phyloP scores from a whole-genome alignment of 1,140 invertebrate genomes.

The Megalonaias nervosa region DNA sequence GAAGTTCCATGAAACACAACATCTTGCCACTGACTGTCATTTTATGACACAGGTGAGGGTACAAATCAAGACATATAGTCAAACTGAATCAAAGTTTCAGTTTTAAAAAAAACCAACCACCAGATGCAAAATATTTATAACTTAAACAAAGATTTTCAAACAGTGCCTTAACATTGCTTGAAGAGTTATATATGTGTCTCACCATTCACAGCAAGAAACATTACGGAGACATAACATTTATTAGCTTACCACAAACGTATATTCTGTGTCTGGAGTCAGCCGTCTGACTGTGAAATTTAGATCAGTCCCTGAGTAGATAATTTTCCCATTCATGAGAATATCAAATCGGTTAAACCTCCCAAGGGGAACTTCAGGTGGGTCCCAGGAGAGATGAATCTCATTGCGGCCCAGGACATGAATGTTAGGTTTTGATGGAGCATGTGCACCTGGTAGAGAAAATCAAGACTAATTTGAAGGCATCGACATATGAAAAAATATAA shows the following conservation, averaged over 20 bases:
- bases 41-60: too few relatives aligned
- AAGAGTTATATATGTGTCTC: background rate
- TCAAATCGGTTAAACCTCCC: slow-evolving; percentile 69
- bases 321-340: slow-evolving; percentile 65
- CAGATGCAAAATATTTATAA: too few relatives aligned
- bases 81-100: too few relatives aligned
- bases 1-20: too few relatives aligned
- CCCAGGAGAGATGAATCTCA: slow-evolving; percentile 68
- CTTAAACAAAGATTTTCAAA: background rate
- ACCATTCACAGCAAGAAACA: background rate
- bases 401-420: slow-evolving; percentile 68
- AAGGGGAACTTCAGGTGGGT: slow-evolving; percentile 65
- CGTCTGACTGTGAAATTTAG: slow-evolving; percentile 55
- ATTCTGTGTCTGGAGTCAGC: slow-evolving; percentile 69
- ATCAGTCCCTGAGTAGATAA: slow-evolving; percentile 68
- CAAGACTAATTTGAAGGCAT: too few relatives aligned
- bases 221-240: background rate
- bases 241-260: slow-evolving; percentile 61
- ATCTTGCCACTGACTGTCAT: too few relatives aligned
- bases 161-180: background rate
- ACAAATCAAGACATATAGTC: too few relatives aligned
- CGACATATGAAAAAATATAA: too few relatives aligned
- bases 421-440: slow-evolving; percentile 67
- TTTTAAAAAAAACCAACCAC: too few relatives aligned
- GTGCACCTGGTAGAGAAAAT: slow-evolving; percentile 54